Base-by-base conservation (phyloP, 1,140 invertebrate species). In the Rhagoletis pomonella region DNA sequence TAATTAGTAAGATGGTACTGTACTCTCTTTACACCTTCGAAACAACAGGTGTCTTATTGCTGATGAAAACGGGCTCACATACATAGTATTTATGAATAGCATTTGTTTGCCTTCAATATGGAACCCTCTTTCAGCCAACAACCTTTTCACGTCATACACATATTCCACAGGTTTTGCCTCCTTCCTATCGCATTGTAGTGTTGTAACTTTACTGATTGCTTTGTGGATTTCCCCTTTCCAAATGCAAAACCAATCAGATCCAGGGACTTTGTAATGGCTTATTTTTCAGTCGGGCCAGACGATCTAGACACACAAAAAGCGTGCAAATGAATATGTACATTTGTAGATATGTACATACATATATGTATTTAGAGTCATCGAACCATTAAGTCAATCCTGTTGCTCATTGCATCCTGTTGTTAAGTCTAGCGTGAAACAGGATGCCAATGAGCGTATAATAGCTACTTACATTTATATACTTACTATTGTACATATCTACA, bases 331-430 rank as follows among this genome's bases (percentile, higher is more conserved):
- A 29, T 29, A 29, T 29, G 29, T 29, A 29, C 29, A 29, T 0
- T 29, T 29, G 29, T n/a, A 17, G 47, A 6, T 14, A 29, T 29
- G 29, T 29, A 29, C 29, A 29, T 29, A 29, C 29, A 81, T 81
- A 17, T 5, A 50, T 81, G 39, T 14, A 47, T 29, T 1, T 73
- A 86, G 62, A 60, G 5, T 86, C 50, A 86, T 86, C 19, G 73
- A 81, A 81, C 73, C 73, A 19, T 81, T 47, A 81, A 55, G 73
- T 29, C 73, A 81, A 81, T 81, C 73, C 73, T 81, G 73, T 81
- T 81, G 73, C 73, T 50, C 84, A 85, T 85, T 85, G 58, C 84
- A 85, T 85, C 84, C 84, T 85, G 84, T 85, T 85, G 84, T 62
- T 85, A 60, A 85, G 58, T 85, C 59, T 62, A 85, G 58, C 84